Evolutionary conservation across 92 coral and sea anemone species (phyloP).

Genomic region (Actinernus sp.): DNA sequence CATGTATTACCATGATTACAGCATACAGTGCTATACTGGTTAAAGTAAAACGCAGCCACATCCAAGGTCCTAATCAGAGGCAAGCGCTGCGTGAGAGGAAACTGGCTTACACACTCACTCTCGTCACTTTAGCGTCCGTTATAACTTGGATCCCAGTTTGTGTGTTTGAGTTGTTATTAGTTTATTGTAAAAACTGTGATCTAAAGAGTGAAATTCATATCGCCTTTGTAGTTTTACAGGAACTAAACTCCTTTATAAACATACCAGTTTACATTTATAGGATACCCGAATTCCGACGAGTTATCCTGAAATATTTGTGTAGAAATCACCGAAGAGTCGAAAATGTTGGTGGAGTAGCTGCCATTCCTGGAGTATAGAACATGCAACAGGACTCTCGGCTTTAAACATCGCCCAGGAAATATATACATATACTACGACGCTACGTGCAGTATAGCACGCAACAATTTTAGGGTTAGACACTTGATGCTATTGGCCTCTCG

Average conservation of each 20-base stretch:
- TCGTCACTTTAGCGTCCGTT: conserved; percentile 44
- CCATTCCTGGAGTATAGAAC: too few relatives aligned
- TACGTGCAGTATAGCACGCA: too few relatives aligned
- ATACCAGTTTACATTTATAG: conserved; percentile 19
- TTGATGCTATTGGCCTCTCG: too few relatives aligned
- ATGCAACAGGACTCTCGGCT: too few relatives aligned
- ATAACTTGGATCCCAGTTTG: conserved; percentile 24
- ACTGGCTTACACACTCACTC: conserved; percentile 24
- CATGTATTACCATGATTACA: not conserved
- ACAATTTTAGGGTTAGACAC: too few relatives aligned
- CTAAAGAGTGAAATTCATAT: conserved; percentile 1
- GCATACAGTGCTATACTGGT: conserved; percentile 9
- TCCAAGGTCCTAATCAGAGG: conserved; percentile 13
- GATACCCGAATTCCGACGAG: too few relatives aligned
- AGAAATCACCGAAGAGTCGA: too few relatives aligned
- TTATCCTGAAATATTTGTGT: too few relatives aligned
- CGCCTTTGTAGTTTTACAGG: conserved; percentile 15
- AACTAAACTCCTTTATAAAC: conserved; percentile 20
- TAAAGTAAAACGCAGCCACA: conserved; percentile 17
- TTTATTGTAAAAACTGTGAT: conserved; percentile 7
- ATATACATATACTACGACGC: too few relatives aligned
- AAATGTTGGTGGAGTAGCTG: too few relatives aligned
- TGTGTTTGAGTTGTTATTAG: conserved; percentile 11
- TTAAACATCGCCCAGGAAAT: too few relatives aligned
- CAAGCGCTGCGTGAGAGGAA: too few relatives aligned